Evolutionary conservation across 2,113 vertebrate genomes (phyloP).

Genomic region (Mormyrus lacerda): DNA sequence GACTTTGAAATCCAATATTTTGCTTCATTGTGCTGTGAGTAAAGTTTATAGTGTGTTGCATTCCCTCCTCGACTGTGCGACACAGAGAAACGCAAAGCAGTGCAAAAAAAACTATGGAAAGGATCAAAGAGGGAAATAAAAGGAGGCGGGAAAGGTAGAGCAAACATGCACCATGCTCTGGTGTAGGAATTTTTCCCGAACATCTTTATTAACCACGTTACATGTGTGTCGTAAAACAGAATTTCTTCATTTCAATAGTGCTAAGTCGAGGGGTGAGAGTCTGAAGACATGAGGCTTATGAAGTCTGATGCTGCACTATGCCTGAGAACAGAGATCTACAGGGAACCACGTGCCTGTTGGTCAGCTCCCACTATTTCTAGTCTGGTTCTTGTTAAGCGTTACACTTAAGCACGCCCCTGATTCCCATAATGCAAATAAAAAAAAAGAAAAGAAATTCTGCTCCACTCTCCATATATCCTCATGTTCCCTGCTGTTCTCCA

Average conservation of each 20-base stretch:
- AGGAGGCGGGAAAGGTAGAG: background rate
- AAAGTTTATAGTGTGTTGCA: conserved; percentile 55
- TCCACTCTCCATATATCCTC: conserved; percentile 30
- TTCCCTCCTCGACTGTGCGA: conserved; percentile 33
- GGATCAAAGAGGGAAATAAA: background rate
- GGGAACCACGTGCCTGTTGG: background rate
- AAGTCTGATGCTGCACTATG: background rate
- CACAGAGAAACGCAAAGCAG: background rate
- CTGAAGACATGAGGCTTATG: background rate
- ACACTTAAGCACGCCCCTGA: conserved; percentile 29
- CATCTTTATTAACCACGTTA: background rate
- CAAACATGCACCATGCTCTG: background rate
- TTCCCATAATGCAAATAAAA: conserved; percentile 44
- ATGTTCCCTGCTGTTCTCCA: conserved; percentile 13
- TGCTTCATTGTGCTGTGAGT: conserved; percentile 44
- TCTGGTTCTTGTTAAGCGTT: conserved; percentile 57
- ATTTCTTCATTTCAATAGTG: background rate
- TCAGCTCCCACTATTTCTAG: conserved; percentile 26
- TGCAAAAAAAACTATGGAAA: background rate
- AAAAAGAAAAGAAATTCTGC: conserved; percentile 29
- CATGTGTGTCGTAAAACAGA: background rate
- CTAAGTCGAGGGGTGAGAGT: background rate
- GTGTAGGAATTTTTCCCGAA: background rate
- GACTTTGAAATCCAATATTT: conserved; percentile 55
- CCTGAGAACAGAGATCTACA: background rate